Conservation (phyloP, 2,797 vertebrate species). For the Mareca penelope region DNA sequence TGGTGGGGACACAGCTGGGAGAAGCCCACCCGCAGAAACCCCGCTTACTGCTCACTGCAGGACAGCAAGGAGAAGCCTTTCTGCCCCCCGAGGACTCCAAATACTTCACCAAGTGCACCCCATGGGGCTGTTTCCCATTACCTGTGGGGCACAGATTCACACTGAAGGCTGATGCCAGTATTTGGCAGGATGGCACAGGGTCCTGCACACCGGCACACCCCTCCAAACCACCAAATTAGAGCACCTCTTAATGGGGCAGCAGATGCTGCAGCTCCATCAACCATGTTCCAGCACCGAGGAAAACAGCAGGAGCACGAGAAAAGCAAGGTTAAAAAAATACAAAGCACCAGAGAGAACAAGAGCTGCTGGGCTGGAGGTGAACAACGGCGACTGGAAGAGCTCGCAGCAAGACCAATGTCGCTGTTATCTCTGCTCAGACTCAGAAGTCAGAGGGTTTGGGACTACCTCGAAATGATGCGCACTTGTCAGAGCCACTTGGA, state of each 20-base stretch:
- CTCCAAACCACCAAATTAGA: background rate
- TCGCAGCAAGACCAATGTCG: background rate
- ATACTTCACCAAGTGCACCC: background rate
- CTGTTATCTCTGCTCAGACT: background rate
- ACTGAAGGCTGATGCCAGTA: background rate
- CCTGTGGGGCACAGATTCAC: background rate
- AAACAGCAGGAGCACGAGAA: background rate
- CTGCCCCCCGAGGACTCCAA: background rate
- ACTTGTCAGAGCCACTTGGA: background rate
- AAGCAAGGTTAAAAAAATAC: background rate
- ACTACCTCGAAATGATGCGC: accelerated
- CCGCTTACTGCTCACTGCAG: background rate
- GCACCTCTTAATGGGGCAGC: background rate
- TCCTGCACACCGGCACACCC: background rate
- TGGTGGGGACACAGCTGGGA: background rate
- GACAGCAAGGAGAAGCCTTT: background rate
- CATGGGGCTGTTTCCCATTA: background rate
- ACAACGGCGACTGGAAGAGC: background rate
- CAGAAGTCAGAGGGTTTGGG: background rate
- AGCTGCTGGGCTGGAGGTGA: background rate
- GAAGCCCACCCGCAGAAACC: background rate
- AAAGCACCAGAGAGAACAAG: background rate
- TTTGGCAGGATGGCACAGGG: background rate
- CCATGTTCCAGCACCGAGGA: background rate
- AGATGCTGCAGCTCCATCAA: background rate